Evolutionary conservation across 2,888 invertebrate genomes (phyloP).

Genomic region (Tipula helvola): DNA sequence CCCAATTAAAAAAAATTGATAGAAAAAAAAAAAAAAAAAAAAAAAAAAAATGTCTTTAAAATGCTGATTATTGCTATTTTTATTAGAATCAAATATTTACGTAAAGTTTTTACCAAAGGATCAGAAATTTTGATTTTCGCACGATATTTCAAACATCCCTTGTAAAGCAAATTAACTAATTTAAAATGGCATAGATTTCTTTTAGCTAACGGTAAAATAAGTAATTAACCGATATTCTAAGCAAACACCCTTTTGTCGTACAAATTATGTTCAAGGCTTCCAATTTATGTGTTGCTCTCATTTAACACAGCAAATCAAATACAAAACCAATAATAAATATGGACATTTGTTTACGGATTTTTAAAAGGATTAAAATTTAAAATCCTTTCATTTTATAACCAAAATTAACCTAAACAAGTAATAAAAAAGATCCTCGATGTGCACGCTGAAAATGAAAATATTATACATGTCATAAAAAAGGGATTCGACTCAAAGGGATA

Average conservation of each 20-base stretch:
- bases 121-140: too few relatives aligned
- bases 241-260: not conserved
- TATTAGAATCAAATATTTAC: too few relatives aligned
- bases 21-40: too few relatives aligned
- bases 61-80: too few relatives aligned
- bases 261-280: not conserved
- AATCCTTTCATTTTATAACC: not conserved
- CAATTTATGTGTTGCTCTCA: not conserved
- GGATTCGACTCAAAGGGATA: not conserved
- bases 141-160: too few relatives aligned
- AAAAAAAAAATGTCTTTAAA: too few relatives aligned
- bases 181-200: not conserved
- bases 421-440: not conserved
- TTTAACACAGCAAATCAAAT: not conserved
- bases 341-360: not conserved
- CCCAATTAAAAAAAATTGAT: too few relatives aligned
- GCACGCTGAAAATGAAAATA: not conserved
- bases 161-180: not conserved
- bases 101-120: too few relatives aligned
- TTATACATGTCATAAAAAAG: not conserved
- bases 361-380: not conserved
- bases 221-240: not conserved
- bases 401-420: not conserved
- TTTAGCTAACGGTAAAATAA: not conserved
- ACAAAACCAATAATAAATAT: not conserved